Conservation (phyloP, 2,113 vertebrate genomes). For the Eleginops maclovinus region DNA sequence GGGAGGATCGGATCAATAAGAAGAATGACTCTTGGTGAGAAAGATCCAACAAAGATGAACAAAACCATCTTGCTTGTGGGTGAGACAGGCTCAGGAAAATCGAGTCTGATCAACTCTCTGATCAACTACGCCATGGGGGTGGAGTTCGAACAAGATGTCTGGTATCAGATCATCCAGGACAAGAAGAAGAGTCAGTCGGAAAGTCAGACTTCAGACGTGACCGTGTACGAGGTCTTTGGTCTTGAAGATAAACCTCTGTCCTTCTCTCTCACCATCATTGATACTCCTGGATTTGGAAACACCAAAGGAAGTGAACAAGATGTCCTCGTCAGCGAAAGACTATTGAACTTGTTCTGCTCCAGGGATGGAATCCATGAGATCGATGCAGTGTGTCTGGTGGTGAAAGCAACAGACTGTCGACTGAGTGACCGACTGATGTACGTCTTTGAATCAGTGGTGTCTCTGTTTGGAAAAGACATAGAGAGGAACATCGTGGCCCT, state of each 20-base stretch:
- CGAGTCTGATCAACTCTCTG: background rate
- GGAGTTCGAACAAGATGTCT: background rate
- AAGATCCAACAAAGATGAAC: background rate
- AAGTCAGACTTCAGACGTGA: slow-evolving; percentile 51
- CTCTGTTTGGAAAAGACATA: slow-evolving; percentile 26
- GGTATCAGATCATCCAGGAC: background rate
- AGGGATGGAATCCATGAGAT: slow-evolving; percentile 23
- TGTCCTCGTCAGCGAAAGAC: background rate
- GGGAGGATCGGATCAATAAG: background rate
- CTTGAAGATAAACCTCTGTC: slow-evolving; percentile 23
- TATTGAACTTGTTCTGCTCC: slow-evolving; percentile 15
- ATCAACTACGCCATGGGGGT: background rate
- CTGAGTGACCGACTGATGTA: slow-evolving; percentile 15
- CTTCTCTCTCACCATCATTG: slow-evolving; percentile 38
- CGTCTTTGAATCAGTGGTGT: slow-evolving; percentile 10
- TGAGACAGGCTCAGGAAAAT: background rate
- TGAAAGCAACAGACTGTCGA: slow-evolving; percentile 16
- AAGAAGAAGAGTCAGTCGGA: background rate
- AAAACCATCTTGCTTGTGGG: slow-evolving; percentile 1
- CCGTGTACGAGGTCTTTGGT: slow-evolving; percentile 36
- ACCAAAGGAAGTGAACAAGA: background rate
- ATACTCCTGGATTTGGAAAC: slow-evolving; percentile 23
- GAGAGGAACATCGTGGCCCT: slow-evolving; percentile 5
- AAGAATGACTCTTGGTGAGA: background rate
- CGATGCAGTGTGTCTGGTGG: slow-evolving; percentile 45